phyloP scores from a whole-genome alignment of 2,888 invertebrate genomes.

The Coleophora deauratella region DNA sequence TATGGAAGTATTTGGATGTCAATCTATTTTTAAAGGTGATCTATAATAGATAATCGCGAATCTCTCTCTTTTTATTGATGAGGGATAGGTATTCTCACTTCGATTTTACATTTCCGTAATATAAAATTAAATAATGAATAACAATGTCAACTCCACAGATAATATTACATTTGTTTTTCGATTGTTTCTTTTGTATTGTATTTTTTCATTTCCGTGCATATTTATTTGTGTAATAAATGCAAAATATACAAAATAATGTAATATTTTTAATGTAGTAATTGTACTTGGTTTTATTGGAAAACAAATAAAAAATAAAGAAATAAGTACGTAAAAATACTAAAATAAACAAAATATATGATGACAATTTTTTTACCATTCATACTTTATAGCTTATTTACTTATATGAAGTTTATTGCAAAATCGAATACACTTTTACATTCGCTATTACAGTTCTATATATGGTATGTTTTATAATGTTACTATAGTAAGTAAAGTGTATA shows the following conservation, averaged over 20 bases:
- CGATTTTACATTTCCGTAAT: neutral
- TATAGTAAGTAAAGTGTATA: slow-evolving; percentile 18
- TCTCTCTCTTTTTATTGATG: no score
- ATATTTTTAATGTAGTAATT: slow-evolving; percentile 1
- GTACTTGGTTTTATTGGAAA: slow-evolving; percentile 2
- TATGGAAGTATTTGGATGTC: no score
- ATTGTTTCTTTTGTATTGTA: neutral
- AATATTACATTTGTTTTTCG: slow-evolving; percentile 6
- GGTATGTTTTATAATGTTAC: no score
- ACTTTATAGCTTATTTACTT: no score
- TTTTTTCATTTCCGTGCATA: slow-evolving; percentile 7
- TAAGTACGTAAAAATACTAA: no score
- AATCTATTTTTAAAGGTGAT: no score
- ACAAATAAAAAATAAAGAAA: neutral
- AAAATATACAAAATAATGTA: slow-evolving; percentile 4
- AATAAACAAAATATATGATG: no score
- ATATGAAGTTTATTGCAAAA: slow-evolving; percentile 29
- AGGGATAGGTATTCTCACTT: no score
- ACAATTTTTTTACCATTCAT: no score
- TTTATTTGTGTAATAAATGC: slow-evolving; percentile 4
- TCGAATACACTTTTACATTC: slow-evolving; percentile 45
- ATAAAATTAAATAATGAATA: slow-evolving; percentile 15
- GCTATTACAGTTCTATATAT: slow-evolving; percentile 36
- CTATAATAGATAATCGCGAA: no score
- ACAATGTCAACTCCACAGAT: slow-evolving; percentile 16